Conservation (phyloP, 2,888 invertebrate species). For the Eristalinus aeneus region DNA sequence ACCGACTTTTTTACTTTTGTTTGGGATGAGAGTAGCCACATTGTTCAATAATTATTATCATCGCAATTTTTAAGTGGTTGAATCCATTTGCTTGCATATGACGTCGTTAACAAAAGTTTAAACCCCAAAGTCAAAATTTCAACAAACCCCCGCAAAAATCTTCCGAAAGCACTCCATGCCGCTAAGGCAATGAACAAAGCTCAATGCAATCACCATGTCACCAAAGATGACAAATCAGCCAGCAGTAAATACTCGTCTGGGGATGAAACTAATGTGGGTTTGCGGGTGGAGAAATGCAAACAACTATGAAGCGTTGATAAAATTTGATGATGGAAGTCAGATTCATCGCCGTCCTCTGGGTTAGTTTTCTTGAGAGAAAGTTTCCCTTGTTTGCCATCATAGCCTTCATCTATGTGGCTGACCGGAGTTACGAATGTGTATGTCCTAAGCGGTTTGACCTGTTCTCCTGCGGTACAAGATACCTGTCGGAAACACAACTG, state of each 20-base stretch:
- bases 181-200: background rate
- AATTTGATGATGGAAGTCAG: constrained; percentile 46
- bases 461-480: constrained; percentile 24
- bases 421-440: constrained; percentile 4
- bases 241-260: constrained; percentile 52
- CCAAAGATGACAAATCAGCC: constrained; percentile 64
- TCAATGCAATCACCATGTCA: constrained; percentile 39
- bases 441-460: constrained; percentile 6
- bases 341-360: constrained; percentile 26
- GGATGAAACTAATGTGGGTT: constrained; percentile 41
- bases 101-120: background rate
- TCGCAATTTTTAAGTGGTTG: background rate
- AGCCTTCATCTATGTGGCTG: constrained; percentile 17
- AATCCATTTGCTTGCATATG: background rate
- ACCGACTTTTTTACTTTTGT: too few species aligned
- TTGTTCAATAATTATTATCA: too few species aligned
- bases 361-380: constrained; percentile 35
- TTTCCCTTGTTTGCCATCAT: constrained; percentile 23
- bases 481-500: background rate
- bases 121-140: background rate
- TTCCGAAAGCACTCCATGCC: background rate
- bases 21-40: too few species aligned
- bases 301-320: constrained; percentile 43
- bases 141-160: background rate
- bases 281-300: constrained; percentile 29